Evolutionary conservation across 2,113 vertebrate genomes (phyloP).

Genomic region (Anolis carolinensis): DNA sequence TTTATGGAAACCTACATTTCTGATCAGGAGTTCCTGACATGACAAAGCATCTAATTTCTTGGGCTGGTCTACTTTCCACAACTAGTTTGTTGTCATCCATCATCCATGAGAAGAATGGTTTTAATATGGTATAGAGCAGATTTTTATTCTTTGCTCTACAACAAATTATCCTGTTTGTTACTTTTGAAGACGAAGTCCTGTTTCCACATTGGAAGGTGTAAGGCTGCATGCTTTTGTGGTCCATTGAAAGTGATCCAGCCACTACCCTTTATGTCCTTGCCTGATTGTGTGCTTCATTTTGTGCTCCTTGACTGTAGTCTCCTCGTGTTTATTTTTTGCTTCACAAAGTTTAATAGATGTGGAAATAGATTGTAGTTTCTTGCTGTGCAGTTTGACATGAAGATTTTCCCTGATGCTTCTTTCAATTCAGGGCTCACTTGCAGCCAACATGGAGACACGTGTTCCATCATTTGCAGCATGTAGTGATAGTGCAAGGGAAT

Average conservation of each 20-base stretch:
- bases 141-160: too few species aligned
- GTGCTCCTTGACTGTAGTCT: background rate
- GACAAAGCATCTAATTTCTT: background rate
- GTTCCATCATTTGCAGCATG: background rate
- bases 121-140: background rate
- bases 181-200: background rate
- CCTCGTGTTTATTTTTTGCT: background rate
- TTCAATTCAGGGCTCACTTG: too few species aligned
- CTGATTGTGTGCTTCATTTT: background rate
- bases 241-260: background rate
- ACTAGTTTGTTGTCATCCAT: background rate
- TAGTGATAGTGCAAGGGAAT: background rate
- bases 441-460: background rate
- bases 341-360: background rate
- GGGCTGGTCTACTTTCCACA: background rate
- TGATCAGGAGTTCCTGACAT: too few species aligned
- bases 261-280: background rate
- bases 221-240: background rate
- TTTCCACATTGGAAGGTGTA: background rate
- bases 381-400: too few species aligned
- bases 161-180: too few species aligned
- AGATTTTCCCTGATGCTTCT: too few species aligned
- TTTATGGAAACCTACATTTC: background rate
- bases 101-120: background rate
- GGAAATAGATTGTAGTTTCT: background rate